These are phyloP conservation scores for Emys orbicularis DNA, from an alignment of 2,797 vertebrate species.

Conservation along the genomic window DNA sequence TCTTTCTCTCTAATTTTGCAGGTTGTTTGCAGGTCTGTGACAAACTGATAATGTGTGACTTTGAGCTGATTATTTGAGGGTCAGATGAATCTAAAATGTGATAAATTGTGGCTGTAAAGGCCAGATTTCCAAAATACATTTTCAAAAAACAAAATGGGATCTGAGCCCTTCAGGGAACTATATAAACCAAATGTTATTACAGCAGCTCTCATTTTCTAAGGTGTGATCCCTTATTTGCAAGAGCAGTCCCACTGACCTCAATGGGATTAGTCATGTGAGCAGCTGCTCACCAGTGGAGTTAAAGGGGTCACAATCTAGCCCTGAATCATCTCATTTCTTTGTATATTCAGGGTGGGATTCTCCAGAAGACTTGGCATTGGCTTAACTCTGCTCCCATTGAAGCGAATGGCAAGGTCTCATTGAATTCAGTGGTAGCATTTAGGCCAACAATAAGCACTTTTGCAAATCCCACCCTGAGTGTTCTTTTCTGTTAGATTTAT, in stretches of 20 bases:
- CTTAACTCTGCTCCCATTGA: not conserved
- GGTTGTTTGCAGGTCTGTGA: not conserved
- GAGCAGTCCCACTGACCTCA: not conserved
- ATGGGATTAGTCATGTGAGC: not conserved
- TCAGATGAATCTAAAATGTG: not conserved
- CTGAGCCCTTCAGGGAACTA: not conserved
- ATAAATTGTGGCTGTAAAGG: not conserved
- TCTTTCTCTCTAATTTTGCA: not conserved
- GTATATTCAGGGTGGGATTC: not conserved
- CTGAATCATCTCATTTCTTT: not conserved
- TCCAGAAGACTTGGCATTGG: not conserved
- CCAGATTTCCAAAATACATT: not conserved
- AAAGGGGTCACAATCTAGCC: not conserved
- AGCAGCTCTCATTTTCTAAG: not conserved
- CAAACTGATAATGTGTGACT: not conserved
- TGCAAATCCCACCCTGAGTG: not conserved
- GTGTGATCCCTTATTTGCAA: not conserved
- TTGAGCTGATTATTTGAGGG: not conserved
- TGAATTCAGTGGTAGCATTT: not conserved
- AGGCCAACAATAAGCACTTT: not conserved
- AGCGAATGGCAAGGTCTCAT: not conserved
- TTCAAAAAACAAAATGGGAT: not conserved
- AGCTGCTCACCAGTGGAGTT: not conserved
- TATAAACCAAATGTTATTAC: not conserved
- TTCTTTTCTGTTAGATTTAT: not conserved